phyloP scores from a whole-genome alignment of 2,797 vertebrate species.

The Harpagifer antarcticus region DNA sequence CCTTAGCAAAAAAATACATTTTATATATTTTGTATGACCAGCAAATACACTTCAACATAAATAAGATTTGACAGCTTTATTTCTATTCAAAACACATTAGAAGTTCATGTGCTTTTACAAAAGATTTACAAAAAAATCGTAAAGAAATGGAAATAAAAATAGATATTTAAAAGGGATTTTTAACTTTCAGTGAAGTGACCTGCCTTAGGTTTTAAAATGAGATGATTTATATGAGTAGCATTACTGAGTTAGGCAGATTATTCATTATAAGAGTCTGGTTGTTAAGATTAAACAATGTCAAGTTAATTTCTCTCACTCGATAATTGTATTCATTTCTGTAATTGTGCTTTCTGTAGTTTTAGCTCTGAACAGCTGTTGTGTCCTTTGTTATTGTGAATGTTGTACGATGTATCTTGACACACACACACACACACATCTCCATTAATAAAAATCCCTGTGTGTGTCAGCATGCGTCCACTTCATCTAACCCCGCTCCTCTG shows the following conservation, averaged over 20 bases:
- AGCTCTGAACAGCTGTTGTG: not conserved
- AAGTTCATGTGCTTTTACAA: too few relatives aligned
- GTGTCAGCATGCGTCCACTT: not conserved
- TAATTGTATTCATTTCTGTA: not conserved
- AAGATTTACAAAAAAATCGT: not conserved
- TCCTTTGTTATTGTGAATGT: not conserved
- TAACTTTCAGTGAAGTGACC: not conserved
- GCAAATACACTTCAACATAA: not conserved
- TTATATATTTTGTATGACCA: not conserved
- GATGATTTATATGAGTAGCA: not conserved
- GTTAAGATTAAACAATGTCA: not conserved
- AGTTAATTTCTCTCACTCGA: not conserved
- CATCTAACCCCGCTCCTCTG: not conserved
- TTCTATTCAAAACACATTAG: not conserved
- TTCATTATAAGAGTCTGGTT: not conserved
- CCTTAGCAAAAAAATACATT: too few relatives aligned
- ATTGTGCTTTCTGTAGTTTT: slow-evolving; percentile 5
- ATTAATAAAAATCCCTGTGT: not conserved
- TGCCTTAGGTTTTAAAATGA: not conserved
- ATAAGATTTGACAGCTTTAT: not conserved
- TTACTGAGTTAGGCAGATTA: not conserved
- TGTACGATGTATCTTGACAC: slow-evolving; percentile 4
- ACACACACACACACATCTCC: not conserved
- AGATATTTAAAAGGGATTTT: not conserved
- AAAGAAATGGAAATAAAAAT: not conserved